Evolutionary conservation across 2,797 vertebrate species (phyloP), one percentile per base, ranked within the genome.

Genomic region (Urophycis tenuis): DNA sequence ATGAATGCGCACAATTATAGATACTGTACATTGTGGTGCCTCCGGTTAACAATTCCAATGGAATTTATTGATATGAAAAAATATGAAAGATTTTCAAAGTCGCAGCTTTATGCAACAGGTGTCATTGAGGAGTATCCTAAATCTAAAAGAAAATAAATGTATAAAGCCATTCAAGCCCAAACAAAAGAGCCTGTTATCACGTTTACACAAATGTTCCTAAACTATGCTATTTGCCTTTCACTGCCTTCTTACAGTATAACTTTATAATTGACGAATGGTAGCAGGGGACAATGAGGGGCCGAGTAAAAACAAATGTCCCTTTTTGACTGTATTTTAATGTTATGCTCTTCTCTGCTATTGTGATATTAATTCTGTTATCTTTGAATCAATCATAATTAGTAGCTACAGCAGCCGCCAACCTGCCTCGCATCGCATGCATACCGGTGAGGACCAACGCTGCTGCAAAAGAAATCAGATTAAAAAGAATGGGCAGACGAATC

Each of bases 361-460:
- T 86, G 88, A 87, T 89, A 91, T 90, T 90, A 91, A 91, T 91
- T 89, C 83, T 83, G 78, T 86, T 92, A 94, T 93, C 91, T 87
- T 77, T 72, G 79, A 88, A 90, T 90, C 83, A 84, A 92, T 92
- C 90, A 90, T 91, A 91, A 92, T 93, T 92, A 90, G 85, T 87
- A 80, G 81, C 39, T 41, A 34, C 33, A 82, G 81, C 79, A 83
- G 80, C 78, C 80, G 85, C 81, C 79, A 77, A 79, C 75, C 75
- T 80, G 77, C 73, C 80, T 81, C 79, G 81, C 4, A 80, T 81
- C 79, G 81, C 4, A 80, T 87, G 88, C 87, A 86, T 84, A 80
- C 81, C 78, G 60, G 83, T 74, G 78, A 85, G 77, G 75, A 81
- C 76, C 9, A 36, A 41, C 11, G 19, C 17, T 35, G 33, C 33